Conservation (phyloP, 2,888 invertebrate genomes). For the Odontomyia ornata region DNA sequence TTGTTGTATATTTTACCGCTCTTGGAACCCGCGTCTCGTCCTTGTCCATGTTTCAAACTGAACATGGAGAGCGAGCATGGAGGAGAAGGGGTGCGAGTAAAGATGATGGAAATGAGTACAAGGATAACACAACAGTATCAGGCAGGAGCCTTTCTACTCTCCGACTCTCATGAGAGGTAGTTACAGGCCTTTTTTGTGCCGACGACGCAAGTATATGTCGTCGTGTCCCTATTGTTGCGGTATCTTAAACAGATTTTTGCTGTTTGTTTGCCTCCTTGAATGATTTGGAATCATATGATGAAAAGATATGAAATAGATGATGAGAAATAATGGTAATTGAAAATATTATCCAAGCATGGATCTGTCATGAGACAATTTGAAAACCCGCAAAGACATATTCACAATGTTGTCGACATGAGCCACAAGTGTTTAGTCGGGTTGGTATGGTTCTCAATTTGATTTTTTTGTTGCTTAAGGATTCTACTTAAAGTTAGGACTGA, state of each 20-base stretch:
- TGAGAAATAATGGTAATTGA: conserved; percentile 34
- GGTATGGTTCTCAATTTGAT: neutral
- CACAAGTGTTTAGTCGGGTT: neutral
- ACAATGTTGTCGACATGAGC: neutral
- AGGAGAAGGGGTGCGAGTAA: neutral
- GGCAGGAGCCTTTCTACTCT: too few relatives aligned
- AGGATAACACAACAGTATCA: neutral
- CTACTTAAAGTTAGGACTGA: too few relatives aligned
- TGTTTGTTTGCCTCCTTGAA: conserved; percentile 38
- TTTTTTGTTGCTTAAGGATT: too few relatives aligned
- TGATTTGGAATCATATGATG: too few relatives aligned
- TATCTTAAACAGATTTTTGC: conserved; percentile 38
- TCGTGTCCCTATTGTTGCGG: conserved; percentile 28
- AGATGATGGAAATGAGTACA: neutral
- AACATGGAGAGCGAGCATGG: too few relatives aligned
- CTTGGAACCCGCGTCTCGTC: neutral
- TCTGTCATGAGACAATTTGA: neutral
- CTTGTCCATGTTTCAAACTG: neutral
- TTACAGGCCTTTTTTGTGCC: conserved; percentile 21
- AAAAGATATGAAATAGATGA: conserved; percentile 27
- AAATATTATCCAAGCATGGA: conserved; percentile 14
- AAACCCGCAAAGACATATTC: neutral
- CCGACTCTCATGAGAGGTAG: neutral
- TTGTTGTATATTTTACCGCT: conserved; percentile 9
- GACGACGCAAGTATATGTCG: conserved; percentile 27